Evolutionary conservation across 2,888 invertebrate genomes (phyloP).

Genomic region (Oscheius sp.): DNA sequence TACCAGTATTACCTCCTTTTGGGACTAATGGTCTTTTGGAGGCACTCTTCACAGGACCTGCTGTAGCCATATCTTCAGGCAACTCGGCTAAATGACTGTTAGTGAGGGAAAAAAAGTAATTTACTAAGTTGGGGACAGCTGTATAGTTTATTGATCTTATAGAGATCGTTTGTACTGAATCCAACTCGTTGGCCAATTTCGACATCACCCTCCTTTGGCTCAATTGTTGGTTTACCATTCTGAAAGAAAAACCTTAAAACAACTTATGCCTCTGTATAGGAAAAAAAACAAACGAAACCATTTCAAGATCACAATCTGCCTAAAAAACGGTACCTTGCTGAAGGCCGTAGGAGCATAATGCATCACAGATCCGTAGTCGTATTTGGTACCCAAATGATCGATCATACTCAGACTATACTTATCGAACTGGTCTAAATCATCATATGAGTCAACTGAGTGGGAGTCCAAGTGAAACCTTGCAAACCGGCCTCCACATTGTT

Average conservation of each 20-base stretch:
- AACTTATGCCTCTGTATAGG: neutral
- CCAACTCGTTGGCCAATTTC: conserved; percentile 71
- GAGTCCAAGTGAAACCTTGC: conserved; percentile 49
- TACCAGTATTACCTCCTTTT: conserved; percentile 32
- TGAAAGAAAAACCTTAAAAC: conserved; percentile 34
- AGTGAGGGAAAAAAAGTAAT: neutral
- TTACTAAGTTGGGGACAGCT: conserved; percentile 62
- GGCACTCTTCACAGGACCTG: conserved; percentile 39
- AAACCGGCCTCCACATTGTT: conserved; percentile 70
- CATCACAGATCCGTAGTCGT: conserved; percentile 76
- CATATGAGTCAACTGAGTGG: neutral
- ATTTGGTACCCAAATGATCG: conserved; percentile 73
- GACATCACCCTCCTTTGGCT: conserved; percentile 63
- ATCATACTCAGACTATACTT: conserved; percentile 72
- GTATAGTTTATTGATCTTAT: conserved; percentile 73
- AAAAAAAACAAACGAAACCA: neutral
- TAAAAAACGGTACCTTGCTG: conserved; percentile 71
- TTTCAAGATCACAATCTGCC: neutral
- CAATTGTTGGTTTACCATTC: conserved; percentile 71
- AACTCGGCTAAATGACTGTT: conserved; percentile 8
- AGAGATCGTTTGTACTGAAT: conserved; percentile 72
- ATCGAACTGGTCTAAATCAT: conserved; percentile 68
- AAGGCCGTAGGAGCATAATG: conserved; percentile 76
- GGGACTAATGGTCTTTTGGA: conserved; percentile 45
- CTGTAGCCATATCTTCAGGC: conserved; percentile 19